Percentiles rank a stretch among this genome's conserved stretches.
Evolutionary conservation across 2,113 vertebrate genomes (phyloP).

Genomic region (Actenoides lindsayi): DNA sequence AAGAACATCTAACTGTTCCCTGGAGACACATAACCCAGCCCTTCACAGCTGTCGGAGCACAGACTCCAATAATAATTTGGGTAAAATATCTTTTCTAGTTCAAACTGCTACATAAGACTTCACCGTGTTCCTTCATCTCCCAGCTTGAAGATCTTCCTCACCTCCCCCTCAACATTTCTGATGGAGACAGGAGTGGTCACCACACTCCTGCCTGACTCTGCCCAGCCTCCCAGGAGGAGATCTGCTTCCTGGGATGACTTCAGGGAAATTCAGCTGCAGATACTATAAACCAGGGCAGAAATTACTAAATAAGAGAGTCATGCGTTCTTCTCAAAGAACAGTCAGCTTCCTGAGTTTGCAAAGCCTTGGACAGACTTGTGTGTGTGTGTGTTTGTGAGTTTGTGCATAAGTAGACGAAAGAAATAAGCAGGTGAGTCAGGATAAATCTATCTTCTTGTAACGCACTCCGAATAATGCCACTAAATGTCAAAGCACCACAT

Average conservation of each 20-base stretch:
- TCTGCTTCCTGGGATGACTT: not conserved
- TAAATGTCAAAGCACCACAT: not conserved
- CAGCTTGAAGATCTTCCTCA: not conserved
- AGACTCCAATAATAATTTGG: not conserved
- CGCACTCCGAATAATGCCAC: not conserved
- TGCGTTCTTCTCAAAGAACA: not conserved
- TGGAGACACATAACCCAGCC: not conserved
- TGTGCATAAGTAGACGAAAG: not conserved
- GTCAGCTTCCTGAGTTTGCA: not conserved
- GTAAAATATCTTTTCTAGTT: not conserved
- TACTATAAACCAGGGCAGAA: not conserved
- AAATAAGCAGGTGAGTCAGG: not conserved
- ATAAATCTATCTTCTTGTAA: not conserved
- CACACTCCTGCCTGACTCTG: not conserved
- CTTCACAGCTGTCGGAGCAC: not conserved
- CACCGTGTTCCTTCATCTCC: not conserved
- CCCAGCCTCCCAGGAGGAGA: not conserved
- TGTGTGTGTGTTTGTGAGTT: not conserved
- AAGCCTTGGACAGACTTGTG: not conserved
- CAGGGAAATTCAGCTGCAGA: not conserved
- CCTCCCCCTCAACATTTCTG: not conserved
- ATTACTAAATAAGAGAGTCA: not conserved
- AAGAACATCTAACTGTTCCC: not conserved
- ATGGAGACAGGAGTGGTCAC: not conserved
- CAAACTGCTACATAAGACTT: not conserved